Evolutionary conservation across 2,888 invertebrate species (phyloP), one percentile per base, ranked within the genome.

Genomic region (Drosophila putrida): DNA sequence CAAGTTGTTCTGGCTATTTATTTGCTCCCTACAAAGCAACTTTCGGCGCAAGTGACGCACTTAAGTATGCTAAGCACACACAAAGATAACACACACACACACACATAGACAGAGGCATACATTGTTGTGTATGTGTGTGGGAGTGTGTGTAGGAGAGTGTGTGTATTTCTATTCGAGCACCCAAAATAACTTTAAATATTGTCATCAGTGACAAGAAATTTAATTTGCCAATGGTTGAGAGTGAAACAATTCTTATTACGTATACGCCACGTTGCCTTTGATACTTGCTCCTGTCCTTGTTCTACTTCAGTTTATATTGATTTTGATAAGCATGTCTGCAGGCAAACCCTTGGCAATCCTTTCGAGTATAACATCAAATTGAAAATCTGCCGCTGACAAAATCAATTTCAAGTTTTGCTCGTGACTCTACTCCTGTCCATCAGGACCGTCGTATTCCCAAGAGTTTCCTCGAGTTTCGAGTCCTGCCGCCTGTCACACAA

Each of bases 21-120:
- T 75, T 76, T 53, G 55, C 57, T 39, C 44, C 44, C 36, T 50
- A 53, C 64, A 50, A 54, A 44, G 57, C 58, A 31, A 67, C 69
- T 28, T 41, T 54, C 36, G 44, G 31, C 69, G 39, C 36, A 68
- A 73, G 79, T 76, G 44, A 31, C 69, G 39, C 36, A 68, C 77
- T 85, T 80, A 64, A 73, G 68, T 76, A 81, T 85, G 80, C 80
- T 57, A 57, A 51, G 64, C 86, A 85, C 72, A 80, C 57, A 63
- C 55, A 53, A 27, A 62, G 46, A 63, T 35, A 54, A 39, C 27
- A 41, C 11, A 36, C 13, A 20, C 8, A 8, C 41, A 3, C 41
- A 25, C 25, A 11, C 35, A 35, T 11, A 11, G 9, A 41, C 5
- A 41, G n/a, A n/a, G n/a, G n/a, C 20, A 25, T 6, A 20, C 10